A percentile compares a stretch with the other conserved stretches of the same genome.
Conservation (phyloP, 2,797 vertebrate species). For the Brachyalestes nurse region DNA sequence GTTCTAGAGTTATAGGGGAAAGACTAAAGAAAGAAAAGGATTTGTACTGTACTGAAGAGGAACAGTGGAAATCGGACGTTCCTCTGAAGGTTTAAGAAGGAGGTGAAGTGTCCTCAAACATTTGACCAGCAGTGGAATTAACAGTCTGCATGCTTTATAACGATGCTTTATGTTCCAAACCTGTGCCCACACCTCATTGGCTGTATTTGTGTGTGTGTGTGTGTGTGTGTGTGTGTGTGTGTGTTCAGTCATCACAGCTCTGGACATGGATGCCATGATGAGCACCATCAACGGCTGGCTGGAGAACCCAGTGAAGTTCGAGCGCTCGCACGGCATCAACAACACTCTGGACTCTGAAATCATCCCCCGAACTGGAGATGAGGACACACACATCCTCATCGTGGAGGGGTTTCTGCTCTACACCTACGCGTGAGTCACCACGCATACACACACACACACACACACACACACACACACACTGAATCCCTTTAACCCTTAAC, state of each 20-base stretch:
- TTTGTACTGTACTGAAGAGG: neutral
- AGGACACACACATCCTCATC: conserved; percentile 86
- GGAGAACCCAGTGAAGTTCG: conserved; percentile 91
- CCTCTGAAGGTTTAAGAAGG: too few relatives aligned
- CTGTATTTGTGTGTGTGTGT: neutral
- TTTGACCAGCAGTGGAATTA: conserved; percentile 28
- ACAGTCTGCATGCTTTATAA: conserved; percentile 65
- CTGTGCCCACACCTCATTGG: conserved; percentile 39
- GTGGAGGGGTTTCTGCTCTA: conserved; percentile 93
- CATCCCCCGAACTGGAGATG: conserved; percentile 56
- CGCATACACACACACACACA: too few relatives aligned
- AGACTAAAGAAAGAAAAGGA: too few relatives aligned
- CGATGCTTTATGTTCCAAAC: neutral
- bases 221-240: neutral
- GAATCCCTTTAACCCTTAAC: neutral
- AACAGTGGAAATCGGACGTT: neutral
- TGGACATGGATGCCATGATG: conserved; percentile 96
- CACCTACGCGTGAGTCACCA: conserved; percentile 80
- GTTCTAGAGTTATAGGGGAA: too few relatives aligned
- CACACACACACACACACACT: neutral
- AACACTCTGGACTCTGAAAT: conserved; percentile 81
- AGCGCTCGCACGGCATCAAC: conserved; percentile 91
- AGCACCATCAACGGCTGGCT: conserved; percentile 88
- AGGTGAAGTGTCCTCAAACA: neutral
- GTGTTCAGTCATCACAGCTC: conserved; percentile 82